These are phyloP conservation scores for Dolichallabes microphthalmus DNA, from an alignment of 2,113 vertebrate species.

Conservation along the genomic window DNA sequence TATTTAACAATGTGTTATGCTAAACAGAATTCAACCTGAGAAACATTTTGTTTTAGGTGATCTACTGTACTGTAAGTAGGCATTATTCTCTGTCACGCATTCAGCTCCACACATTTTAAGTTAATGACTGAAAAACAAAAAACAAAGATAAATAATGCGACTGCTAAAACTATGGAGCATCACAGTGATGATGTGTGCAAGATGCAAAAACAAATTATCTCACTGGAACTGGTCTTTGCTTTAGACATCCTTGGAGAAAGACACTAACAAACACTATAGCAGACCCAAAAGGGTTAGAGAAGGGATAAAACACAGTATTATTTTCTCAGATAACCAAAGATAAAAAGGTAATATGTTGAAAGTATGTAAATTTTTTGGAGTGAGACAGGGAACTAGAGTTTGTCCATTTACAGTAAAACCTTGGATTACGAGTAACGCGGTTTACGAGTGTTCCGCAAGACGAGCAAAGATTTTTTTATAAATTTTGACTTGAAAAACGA, in stretches of 20 bases:
- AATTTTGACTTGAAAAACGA: too few relatives aligned
- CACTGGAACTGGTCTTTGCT: constrained; percentile 21
- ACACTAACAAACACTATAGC: neutral
- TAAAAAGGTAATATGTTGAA: neutral
- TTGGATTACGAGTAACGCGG: too few relatives aligned
- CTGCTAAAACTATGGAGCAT: neutral
- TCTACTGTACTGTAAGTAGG: neutral
- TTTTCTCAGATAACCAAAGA: neutral
- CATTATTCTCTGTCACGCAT: neutral
- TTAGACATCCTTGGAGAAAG: neutral
- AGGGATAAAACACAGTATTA: too few relatives aligned
- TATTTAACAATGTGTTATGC: neutral
- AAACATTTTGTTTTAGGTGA: neutral
- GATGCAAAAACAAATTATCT: constrained; percentile 14
- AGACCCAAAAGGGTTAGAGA: constrained; percentile 13
- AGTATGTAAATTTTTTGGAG: neutral
- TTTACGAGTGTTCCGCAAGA: too few relatives aligned
- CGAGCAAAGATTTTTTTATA: too few relatives aligned
- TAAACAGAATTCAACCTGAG: neutral
- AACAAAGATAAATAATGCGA: neutral
- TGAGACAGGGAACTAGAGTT: neutral
- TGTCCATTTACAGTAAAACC: too few relatives aligned
- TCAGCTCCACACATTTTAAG: neutral
- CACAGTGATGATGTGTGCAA: neutral
- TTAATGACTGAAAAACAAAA: neutral